Percentiles rank a stretch among this genome's conserved stretches.
Conservation (phyloP, 2,113 vertebrate species). For the Astatotilapia flaviijosephi region DNA sequence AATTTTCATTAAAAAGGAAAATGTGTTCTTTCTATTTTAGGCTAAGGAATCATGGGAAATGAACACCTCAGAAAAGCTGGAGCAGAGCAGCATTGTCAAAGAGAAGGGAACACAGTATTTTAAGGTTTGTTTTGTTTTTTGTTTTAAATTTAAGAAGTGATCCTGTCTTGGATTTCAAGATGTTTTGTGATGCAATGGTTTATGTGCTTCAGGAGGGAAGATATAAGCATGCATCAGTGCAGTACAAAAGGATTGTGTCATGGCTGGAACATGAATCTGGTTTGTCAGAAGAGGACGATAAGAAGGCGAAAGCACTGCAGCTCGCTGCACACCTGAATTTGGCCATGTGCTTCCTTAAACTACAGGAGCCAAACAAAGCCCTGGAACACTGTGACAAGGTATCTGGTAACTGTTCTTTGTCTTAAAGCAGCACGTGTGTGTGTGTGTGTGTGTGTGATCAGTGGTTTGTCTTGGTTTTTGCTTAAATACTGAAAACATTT, state of each 20-base stretch:
- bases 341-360: conserved; percentile 92
- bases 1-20: background rate
- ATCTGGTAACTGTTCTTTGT: conserved; percentile 30
- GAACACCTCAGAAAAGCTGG: conserved; percentile 87
- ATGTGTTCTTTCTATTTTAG: conserved; percentile 45
- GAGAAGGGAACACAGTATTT: conserved; percentile 94
- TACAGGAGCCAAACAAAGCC: conserved; percentile 83
- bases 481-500: background rate
- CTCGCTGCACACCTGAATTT: conserved; percentile 93
- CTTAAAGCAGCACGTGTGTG: background rate
- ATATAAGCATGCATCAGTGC: conserved; percentile 84
- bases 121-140: conserved; percentile 75
- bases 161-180: background rate
- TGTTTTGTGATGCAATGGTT: background rate
- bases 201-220: conserved; percentile 79
- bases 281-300: conserved; percentile 75
- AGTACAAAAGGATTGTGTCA: conserved; percentile 93
- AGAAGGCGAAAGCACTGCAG: conserved; percentile 76
- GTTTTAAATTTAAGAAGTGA: background rate
- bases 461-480: background rate
- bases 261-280: conserved; percentile 90
- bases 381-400: conserved; percentile 95
- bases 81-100: conserved; percentile 89
- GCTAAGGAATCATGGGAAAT: conserved; percentile 98
- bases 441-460: background rate